Conservation (phyloP, 1,140 invertebrate genomes). For the Achroia grisella region DNA sequence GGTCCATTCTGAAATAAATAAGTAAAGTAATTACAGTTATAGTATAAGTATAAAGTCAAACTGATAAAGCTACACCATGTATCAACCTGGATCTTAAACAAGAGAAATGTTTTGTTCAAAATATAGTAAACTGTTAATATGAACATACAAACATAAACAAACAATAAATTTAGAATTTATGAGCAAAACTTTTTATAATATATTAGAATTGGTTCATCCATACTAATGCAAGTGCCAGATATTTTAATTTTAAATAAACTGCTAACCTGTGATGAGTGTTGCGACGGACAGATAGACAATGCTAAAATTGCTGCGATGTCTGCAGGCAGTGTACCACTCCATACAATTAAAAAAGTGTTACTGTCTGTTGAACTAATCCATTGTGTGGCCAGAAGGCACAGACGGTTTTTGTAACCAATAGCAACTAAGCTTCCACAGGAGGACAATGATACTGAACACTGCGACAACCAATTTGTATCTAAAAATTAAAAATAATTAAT, state of each 20-base stretch:
- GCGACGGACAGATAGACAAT: slow-evolving; percentile 75
- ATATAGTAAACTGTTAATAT: too few relatives aligned
- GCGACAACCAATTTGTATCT: slow-evolving; percentile 83
- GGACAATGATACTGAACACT: slow-evolving; percentile 81
- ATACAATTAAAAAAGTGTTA: slow-evolving; percentile 71
- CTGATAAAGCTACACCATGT: too few relatives aligned
- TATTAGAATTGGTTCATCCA: too few relatives aligned
- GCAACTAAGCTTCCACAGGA: slow-evolving; percentile 82
- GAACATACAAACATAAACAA: too few relatives aligned
- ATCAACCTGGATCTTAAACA: too few relatives aligned
- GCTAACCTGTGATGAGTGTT: slow-evolving; percentile 77
- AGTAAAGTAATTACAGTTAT: background rate
- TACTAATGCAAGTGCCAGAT: too few relatives aligned
- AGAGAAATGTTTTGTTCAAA: too few relatives aligned
- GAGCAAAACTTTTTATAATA: too few relatives aligned
- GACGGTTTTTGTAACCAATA: slow-evolving; percentile 78
- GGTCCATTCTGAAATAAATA: slow-evolving; percentile 75
- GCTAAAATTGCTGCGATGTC: slow-evolving; percentile 66
- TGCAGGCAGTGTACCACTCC: slow-evolving; percentile 71
- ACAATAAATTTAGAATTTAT: too few relatives aligned
- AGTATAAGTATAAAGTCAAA: too few relatives aligned
- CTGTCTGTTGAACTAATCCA: slow-evolving; percentile 74
- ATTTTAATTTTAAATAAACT: too few relatives aligned
- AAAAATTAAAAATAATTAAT: slow-evolving; percentile 26
- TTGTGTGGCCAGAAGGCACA: slow-evolving; percentile 79